Evolutionary conservation across 1,140 invertebrate species (phyloP), one percentile per base, ranked within the genome.

Genomic region (Drosophila littoralis): DNA sequence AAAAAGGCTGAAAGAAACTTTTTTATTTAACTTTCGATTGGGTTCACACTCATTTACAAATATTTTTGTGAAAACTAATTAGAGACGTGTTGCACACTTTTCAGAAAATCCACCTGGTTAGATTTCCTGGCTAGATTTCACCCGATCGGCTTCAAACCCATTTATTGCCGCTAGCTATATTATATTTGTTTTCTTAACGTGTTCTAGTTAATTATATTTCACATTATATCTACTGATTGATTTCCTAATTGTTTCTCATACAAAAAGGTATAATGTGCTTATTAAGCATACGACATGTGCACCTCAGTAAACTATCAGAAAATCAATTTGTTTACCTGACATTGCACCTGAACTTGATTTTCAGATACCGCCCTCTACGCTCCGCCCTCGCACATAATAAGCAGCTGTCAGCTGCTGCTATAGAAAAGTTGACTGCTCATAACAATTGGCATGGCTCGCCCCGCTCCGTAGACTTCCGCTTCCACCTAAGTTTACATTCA

Each of bases 321-420:
- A 76, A 76, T 65, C 66, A 75, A 69, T 63, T 75, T 67, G 28
- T 43, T 70, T 63, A 45, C 22, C 36, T 57, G 68, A 42, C 68
- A 70, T 70, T 70, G 68, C 50, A 60, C 55, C 57, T 75, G 66
- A 75, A 75, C 66, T 70, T 75, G 71, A 74, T 69, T 69, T 69
- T 69, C 69, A 43, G 51, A 57, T 45, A 57, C 48, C 60, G 45
- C 40, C 17, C 2, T 7, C 22, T 7, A 7, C 13, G 13, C 43
- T 17, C 15, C 36, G n/a, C 28, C 12, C n/a, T 9, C 22, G 12
- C 7, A 36, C 32, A 32, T 46, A 69, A 63, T 51, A 77, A 68
- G 17, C 64, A 77, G 74, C 50, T 51, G 57, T 35, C 28, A 42
- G 28, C 2, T 5, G 72, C 48, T 67, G 40, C 15, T 28, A 32